Evolutionary conservation across 2,113 vertebrate species (phyloP).

Genomic region (Salvelinus sp.): DNA sequence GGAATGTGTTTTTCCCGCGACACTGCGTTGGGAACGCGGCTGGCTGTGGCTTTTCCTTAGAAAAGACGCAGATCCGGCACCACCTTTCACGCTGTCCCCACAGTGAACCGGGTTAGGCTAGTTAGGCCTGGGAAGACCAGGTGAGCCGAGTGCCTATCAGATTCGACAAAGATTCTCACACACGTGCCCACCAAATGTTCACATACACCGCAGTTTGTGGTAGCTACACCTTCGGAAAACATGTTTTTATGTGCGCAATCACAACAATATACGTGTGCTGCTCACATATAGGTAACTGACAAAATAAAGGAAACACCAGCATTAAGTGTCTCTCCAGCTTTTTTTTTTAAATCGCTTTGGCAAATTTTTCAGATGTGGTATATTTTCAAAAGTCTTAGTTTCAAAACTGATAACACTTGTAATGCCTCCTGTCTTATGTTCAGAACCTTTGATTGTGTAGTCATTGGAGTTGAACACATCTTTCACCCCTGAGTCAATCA

Average conservation of each 20-base stretch:
- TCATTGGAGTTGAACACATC: no score
- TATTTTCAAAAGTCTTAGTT: background rate
- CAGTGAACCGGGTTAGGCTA: conserved; percentile 34
- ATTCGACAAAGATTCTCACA: background rate
- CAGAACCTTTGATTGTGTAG: no score
- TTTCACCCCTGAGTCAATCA: no score
- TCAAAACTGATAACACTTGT: background rate
- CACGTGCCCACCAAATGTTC: background rate
- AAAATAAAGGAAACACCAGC: no score
- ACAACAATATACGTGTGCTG: conserved; percentile 8
- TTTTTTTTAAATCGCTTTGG: no score
- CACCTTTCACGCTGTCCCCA: conserved; percentile 30
- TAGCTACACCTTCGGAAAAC: background rate
- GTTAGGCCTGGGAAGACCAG: background rate
- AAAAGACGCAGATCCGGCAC: conserved; percentile 78
- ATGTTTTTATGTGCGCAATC: conserved; percentile 2
- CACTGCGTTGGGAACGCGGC: conserved; percentile 44
- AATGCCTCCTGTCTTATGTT: no score
- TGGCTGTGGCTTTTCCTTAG: conserved; percentile 76
- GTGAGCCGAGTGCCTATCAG: no score
- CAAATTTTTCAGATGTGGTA: no score
- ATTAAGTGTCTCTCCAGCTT: no score
- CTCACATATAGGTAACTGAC: background rate
- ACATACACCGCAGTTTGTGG: background rate
- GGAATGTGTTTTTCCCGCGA: conserved; percentile 67